Evolutionary conservation across 2,888 invertebrate genomes (phyloP), one percentile per base, ranked within the genome.

Genomic region (Campaea margaritaria): DNA sequence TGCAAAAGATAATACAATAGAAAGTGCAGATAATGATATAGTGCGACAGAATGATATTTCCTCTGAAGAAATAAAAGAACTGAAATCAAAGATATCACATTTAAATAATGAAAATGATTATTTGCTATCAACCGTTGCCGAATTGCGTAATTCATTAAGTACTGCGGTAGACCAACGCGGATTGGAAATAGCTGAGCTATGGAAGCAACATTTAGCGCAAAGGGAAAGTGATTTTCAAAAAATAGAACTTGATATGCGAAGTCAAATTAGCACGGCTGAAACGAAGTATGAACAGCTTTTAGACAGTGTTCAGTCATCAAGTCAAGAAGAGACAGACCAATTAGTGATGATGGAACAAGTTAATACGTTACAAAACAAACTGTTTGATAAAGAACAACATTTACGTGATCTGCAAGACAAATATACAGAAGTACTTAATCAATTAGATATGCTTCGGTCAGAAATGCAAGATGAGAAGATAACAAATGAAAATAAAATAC

Each of bases 201-300:
- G 95, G 95, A 95, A 95, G 74, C 91, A 94, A 66, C 95, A 96
- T 81, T 79, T 95, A 58, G 89, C 93, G n/a, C 91, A 93, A 69
- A 93, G 94, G 42, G 95, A 95, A 86, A 86, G 83, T 10, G 95
- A 95, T 70, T 95, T 95, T 73, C 87, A 91, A 61, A 86, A 89
- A 65, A 76, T 81, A 5, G 94, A 94, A 81, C 80, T 85, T 52
- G 89, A 90, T 49, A 81, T 95, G 10, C 83, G 91, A 70, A 81
- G 81, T 43, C 93, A 95, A 81, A 81, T 95, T 31, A 84, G 75
- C 67, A 86, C 89, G 65, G 80, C 93, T 44, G 93, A 93, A 74
- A 83, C 78, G 1, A 92, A 91, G 74, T 92, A 91, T 72, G 92
- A 92, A 63, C 87, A 89, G 63, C 78, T 92, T 65, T 75, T 92